These are phyloP conservation scores for Malaclemys terrapin DNA, from an alignment of 2,113 vertebrate species.

Conservation along the genomic window DNA sequence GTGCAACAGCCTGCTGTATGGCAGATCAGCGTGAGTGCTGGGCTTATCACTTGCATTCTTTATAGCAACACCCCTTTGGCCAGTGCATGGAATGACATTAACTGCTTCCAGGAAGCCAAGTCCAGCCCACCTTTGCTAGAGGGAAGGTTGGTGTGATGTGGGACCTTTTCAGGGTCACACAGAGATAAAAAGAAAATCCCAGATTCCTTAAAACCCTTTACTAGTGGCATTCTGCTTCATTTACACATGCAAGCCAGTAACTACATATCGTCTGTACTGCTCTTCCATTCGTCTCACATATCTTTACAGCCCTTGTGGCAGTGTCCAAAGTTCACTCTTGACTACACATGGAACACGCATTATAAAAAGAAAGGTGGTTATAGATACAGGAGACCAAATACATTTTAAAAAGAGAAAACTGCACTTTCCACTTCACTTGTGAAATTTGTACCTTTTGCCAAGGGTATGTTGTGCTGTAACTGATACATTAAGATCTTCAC, in stretches of 20 bases:
- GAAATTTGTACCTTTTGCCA: slow-evolving; percentile 51
- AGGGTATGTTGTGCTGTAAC: slow-evolving; percentile 36
- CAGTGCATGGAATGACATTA: slow-evolving; percentile 1
- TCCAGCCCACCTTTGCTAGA: not conserved
- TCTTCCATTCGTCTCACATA: slow-evolving; percentile 48
- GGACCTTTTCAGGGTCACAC: not conserved
- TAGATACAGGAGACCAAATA: slow-evolving; percentile 59
- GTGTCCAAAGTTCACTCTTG: slow-evolving; percentile 37
- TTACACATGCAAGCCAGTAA: slow-evolving; percentile 6
- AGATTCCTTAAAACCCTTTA: slow-evolving; percentile 11
- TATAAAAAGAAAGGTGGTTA: slow-evolving; percentile 43
- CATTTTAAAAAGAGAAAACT: slow-evolving; percentile 38
- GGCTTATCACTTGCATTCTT: not conserved
- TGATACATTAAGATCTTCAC: slow-evolving; percentile 15
- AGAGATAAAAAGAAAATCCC: slow-evolving; percentile 10
- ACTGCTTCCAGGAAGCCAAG: slow-evolving; percentile 44
- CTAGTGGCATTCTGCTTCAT: not conserved
- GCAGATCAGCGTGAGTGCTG: slow-evolving; percentile 37
- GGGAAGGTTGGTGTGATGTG: not conserved
- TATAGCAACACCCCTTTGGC: not conserved
- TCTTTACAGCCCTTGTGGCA: slow-evolving; percentile 70
- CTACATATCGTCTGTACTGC: slow-evolving; percentile 42
- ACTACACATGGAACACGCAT: slow-evolving; percentile 62
- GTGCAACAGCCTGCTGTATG: slow-evolving; percentile 54
- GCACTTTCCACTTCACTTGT: slow-evolving; percentile 39